phyloP scores from a whole-genome alignment of 2,797 vertebrate genomes.

The Cynopterus sphinx region DNA sequence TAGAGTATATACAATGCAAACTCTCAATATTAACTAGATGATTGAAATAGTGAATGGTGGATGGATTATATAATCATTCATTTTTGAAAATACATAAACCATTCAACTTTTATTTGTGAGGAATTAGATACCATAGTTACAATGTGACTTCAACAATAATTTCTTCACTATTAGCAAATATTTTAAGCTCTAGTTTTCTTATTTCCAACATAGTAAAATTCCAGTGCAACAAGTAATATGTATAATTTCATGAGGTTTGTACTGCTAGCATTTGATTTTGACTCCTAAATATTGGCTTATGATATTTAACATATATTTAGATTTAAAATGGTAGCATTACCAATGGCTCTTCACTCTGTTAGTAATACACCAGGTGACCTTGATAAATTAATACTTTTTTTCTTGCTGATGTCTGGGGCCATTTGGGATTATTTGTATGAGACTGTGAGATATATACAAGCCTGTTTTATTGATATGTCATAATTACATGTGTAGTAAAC shows the following conservation, averaged over 20 bases:
- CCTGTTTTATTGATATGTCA: background rate
- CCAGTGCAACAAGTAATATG: background rate
- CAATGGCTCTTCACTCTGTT: background rate
- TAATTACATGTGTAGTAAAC: background rate
- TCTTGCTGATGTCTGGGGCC: background rate
- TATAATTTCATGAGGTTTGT: background rate
- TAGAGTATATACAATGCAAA: background rate
- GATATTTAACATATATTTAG: conserved; percentile 3
- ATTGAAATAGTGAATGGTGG: background rate
- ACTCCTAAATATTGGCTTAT: background rate
- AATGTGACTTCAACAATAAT: background rate
- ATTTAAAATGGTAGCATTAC: background rate
- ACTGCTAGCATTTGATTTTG: conserved; percentile 23
- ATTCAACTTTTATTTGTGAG: background rate
- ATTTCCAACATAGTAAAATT: conserved; percentile 17
- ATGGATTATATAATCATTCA: background rate
- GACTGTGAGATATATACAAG: background rate
- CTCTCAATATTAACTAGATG: background rate
- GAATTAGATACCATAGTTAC: background rate
- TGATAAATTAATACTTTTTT: background rate
- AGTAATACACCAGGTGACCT: background rate
- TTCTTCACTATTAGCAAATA: background rate
- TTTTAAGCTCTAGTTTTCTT: conserved; percentile 22
- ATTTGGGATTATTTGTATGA: background rate
- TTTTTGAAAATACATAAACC: conserved; percentile 5